Conservation (phyloP, 2,113 vertebrate genomes). For the Bungarus multicinctus region DNA sequence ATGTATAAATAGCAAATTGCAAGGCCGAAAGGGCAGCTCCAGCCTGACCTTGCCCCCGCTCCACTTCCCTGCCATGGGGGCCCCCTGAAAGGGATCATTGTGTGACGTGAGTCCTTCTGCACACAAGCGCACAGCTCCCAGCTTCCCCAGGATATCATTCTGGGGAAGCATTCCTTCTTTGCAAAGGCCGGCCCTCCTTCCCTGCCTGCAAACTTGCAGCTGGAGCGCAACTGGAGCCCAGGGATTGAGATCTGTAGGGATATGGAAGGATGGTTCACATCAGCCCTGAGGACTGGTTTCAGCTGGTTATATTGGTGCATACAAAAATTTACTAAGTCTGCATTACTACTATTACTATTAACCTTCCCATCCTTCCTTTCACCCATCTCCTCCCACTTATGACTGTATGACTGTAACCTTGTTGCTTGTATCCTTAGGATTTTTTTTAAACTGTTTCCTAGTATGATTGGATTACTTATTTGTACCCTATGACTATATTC, state of each 20-base stretch:
- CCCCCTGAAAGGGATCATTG: slow-evolving; percentile 49
- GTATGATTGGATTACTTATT: too few species aligned
- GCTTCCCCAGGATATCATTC: not conserved
- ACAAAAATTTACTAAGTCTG: not conserved
- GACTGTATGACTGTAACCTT: too few species aligned
- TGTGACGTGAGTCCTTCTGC: not conserved
- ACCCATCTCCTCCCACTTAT: too few species aligned
- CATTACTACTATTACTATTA: too few species aligned
- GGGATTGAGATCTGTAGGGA: not conserved
- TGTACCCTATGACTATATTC: too few species aligned
- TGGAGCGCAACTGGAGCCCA: not conserved
- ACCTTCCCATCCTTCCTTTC: too few species aligned
- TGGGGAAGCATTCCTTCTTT: not conserved
- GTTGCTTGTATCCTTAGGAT: too few species aligned
- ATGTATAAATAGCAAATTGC: slow-evolving; percentile 14
- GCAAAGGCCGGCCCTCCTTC: too few species aligned
- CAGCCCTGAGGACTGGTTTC: not conserved
- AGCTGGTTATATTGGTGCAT: not conserved
- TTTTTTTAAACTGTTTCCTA: too few species aligned
- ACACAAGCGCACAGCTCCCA: slow-evolving; percentile 1
- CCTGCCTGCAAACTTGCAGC: not conserved
- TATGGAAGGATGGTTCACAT: not conserved
- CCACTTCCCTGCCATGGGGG: not conserved
- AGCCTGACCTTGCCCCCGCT: slow-evolving; percentile 3
- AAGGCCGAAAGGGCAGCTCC: slow-evolving; percentile 12